Evolutionary conservation across 2,888 invertebrate species (phyloP).

Genomic region (Mesorhabditis sp.): DNA sequence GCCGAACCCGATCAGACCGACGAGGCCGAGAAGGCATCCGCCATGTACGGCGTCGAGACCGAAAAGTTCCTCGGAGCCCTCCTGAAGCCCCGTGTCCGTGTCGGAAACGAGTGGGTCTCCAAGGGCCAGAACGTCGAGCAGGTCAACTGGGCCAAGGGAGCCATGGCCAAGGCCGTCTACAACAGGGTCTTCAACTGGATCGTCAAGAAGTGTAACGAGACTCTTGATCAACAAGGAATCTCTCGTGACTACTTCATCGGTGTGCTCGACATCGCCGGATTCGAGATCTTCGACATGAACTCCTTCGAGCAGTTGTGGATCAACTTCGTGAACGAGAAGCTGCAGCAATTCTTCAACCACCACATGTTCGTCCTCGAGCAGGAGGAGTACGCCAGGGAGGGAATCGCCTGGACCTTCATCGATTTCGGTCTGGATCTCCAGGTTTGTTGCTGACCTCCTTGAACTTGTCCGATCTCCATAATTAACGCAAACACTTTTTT

Average conservation of each 20-base stretch:
- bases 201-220: conserved; percentile 99
- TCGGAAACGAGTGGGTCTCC: conserved; percentile 63
- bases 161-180: conserved; percentile 62
- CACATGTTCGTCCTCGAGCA: conserved; percentile 65
- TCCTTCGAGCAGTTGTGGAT: conserved; percentile 65
- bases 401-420: conserved; percentile 91
- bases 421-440: conserved; percentile 95
- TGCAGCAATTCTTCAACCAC: conserved; percentile 65
- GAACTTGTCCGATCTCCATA: conserved; percentile 57
- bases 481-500: conserved; percentile 64
- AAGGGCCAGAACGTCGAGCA: conserved; percentile 64
- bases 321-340: conserved; percentile 64
- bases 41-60: conserved; percentile 45
- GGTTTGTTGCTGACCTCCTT: conserved; percentile 15
- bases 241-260: conserved; percentile 56
- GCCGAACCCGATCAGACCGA: conserved; percentile 77
- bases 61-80: conserved; percentile 60
- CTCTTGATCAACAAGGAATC: conserved; percentile 64
- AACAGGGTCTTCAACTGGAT: conserved; percentile 71
- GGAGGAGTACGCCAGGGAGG: conserved; percentile 59
- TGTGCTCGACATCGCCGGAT: conserved; percentile 63
- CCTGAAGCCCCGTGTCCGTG: conserved; percentile 63
- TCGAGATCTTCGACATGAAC: conserved; percentile 65
- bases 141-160: conserved; percentile 59
- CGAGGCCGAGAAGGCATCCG: conserved; percentile 53